Evolutionary conservation across 2,797 vertebrate species (phyloP), one percentile per base, ranked within the genome.

Genomic region (Taeniopygia guttata): DNA sequence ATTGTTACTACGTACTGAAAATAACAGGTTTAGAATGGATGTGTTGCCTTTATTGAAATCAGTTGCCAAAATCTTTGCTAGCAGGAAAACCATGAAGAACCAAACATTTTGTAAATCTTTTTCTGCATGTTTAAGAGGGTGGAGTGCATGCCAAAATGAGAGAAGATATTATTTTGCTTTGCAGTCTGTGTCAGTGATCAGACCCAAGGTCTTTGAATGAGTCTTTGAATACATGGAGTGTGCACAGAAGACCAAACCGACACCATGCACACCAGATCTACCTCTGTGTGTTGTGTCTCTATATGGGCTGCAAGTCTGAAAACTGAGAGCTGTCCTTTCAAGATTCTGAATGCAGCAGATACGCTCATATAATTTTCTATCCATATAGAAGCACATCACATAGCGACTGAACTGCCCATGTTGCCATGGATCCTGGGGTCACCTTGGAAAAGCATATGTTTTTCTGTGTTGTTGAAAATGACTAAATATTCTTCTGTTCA

Each of bases 41-140:
- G 7, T n/a, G 5, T 43, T 88, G 3, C 29, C 40, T 74, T 69
- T 5, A 23, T 27, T 32, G 5, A 67, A 74, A 67, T 55, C 36
- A 27, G 18, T 45, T 88, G 17, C 21, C 40, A 84, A 69, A 72
- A 78, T 59, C 16, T 72, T 87, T 93, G 25, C 25, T 56, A 52
- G 11, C 4, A 46, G 38, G 32, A 92, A 74, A 80, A 84, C 19
- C 1, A 16, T 16, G 16, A 81, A 58, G 38, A 54, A 63, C 2
- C 0, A 2, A 58, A 9, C 0, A 2, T 25, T 69, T 82, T 26
- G 2, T 2, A 5, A 69, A 63, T 43, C 2, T 42, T 70, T 42
- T 72, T 43, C 51, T 59, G 16, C n/a, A 23, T 21, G 2, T 13
- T 75, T 82, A 48, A 54, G 60, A 56, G 13, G 25, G 5, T 4